Evolutionary conservation across 2,888 invertebrate genomes (phyloP).

Genomic region (Melanophora roralis): DNA sequence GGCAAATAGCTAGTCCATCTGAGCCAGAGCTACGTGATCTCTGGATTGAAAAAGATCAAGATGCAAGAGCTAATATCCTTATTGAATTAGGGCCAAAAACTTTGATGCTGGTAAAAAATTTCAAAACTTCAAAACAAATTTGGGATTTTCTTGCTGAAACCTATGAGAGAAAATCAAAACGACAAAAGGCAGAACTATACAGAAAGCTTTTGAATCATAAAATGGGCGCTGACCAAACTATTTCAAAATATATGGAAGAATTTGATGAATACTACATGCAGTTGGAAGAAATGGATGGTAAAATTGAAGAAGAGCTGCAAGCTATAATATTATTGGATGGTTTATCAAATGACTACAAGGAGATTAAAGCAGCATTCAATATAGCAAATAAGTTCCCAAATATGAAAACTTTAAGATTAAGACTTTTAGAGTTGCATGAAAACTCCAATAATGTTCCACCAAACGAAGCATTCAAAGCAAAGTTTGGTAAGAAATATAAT

Average conservation of each 20-base stretch:
- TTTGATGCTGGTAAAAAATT: conserved; percentile 1
- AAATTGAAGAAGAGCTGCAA: conserved; percentile 1
- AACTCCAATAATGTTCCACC: no score
- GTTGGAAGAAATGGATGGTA: neutral
- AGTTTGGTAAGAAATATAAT: no score
- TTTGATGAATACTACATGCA: no score
- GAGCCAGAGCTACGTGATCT: no score
- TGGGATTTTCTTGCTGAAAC: neutral
- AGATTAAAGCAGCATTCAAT: conserved; percentile 5
- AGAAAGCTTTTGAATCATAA: no score
- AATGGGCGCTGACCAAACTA: no score
- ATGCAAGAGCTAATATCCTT: conserved; percentile 8
- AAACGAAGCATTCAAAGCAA: no score
- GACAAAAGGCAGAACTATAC: no score
- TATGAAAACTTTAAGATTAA: neutral
- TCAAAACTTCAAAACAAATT: neutral
- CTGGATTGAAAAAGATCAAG: conserved; percentile 8
- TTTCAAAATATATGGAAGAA: no score
- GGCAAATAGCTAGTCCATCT: neutral
- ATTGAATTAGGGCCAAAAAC: neutral
- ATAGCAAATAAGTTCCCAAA: neutral
- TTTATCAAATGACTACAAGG: neutral
- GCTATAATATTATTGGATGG: no score
- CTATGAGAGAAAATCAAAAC: no score
- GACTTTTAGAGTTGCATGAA: neutral